Base-by-base conservation (phyloP, 2,113 vertebrate species). In the Thermophis baileyi region DNA sequence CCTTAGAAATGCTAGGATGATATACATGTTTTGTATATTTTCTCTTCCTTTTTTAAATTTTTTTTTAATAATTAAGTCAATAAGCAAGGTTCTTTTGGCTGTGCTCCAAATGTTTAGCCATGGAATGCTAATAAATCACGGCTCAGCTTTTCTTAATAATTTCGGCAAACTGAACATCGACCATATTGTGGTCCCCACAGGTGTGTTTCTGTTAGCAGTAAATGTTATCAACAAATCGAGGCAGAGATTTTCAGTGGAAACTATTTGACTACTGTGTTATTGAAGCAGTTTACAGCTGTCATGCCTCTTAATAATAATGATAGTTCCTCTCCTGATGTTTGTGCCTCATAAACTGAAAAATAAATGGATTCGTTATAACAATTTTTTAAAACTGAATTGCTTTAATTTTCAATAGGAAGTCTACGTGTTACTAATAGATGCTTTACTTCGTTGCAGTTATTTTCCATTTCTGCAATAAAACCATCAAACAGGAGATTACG, bases 291-390 rank as follows among this genome's bases (percentile, higher is more conserved):
- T 24, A 35, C 44, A 47, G 49, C 27, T 69, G 69, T 6, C 12
- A 27, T 44, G 63, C 54, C 40, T 93, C 51, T 85, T 92, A 89
- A 92, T 89, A 74, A 81, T n/a, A 55, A 89, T 55, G 25, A 47
- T 88, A n/a, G 46, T 69, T 90, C 87, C 47, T 63, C 81, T 87
- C 53, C 12, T 89, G 24, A 86, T 44, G 1, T 87, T 93, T 89
- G 22, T 91, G 74, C 95, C 93, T 93, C 85, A 91, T 94, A 95
- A 95, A 96, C 87, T 94, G 85, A 40, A 96, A 81, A 95, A 93
- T 47, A 96, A 95, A 95, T 86, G 50, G 93, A 93, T 22, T 95
- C 87, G 74, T 95, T 92, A 86, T 90, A 94, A 94, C 30, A 6
- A 2, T 92, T 88, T 93, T 95, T 95, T 69, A 14, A 35, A 69